A percentile compares a stretch with the other conserved stretches of the same genome.
phyloP scores from a whole-genome alignment of 2,888 invertebrate genomes.

The Hirtodrosophila histrioides region DNA sequence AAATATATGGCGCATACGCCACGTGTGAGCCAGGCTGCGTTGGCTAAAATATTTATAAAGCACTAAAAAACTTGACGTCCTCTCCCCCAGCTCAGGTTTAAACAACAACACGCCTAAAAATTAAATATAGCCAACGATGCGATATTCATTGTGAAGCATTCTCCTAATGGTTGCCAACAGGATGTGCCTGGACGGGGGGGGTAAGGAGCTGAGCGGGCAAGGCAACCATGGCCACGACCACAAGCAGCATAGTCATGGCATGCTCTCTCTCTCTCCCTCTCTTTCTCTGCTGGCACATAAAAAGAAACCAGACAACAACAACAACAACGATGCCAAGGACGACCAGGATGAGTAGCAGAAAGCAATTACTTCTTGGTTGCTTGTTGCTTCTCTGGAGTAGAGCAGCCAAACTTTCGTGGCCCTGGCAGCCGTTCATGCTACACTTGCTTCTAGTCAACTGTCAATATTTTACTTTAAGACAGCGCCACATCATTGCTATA shows the following conservation, averaged over 20 bases:
- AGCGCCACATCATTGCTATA: slow-evolving; percentile 76
- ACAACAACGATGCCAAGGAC: slow-evolving; percentile 38
- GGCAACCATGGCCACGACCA: slow-evolving; percentile 36
- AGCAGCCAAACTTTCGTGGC: slow-evolving; percentile 53
- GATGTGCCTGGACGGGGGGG: slow-evolving; percentile 23
- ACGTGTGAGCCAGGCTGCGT: slow-evolving; percentile 32
- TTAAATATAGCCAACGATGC: slow-evolving; percentile 56
- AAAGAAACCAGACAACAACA: slow-evolving; percentile 21
- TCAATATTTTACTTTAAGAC: slow-evolving; percentile 80
- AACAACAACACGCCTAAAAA: slow-evolving; percentile 51
- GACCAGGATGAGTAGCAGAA: slow-evolving; percentile 68
- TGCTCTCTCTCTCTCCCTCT: not conserved
- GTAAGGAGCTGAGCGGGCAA: slow-evolving; percentile 13
- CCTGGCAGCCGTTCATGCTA: slow-evolving; percentile 67
- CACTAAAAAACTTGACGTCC: slow-evolving; percentile 35
- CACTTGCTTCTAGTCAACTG: slow-evolving; percentile 74
- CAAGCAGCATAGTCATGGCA: slow-evolving; percentile 62
- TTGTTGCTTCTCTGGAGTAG: slow-evolving; percentile 63
- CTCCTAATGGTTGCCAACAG: slow-evolving; percentile 44
- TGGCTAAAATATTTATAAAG: slow-evolving; percentile 52
- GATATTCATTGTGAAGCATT: slow-evolving; percentile 42
- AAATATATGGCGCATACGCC: slow-evolving; percentile 48
- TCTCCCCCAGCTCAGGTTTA: slow-evolving; percentile 15
- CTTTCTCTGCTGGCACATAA: slow-evolving; percentile 36
- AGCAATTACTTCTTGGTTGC: slow-evolving; percentile 75